These are phyloP conservation scores for Bombyx mandarina DNA, from an alignment of 1,140 invertebrate genomes.

Conservation along the genomic window DNA sequence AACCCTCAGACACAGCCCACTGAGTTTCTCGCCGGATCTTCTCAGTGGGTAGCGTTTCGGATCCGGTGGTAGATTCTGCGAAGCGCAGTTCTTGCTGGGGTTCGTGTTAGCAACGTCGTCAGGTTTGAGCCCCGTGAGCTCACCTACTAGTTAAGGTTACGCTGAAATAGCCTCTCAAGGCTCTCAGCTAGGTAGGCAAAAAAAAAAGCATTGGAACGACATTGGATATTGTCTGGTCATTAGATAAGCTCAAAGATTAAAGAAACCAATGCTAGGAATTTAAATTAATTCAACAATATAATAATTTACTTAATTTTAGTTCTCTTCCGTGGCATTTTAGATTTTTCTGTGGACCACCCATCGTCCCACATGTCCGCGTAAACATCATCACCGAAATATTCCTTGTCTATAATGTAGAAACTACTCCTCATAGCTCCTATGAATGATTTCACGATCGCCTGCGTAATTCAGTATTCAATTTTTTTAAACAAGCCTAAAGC, in stretches of 20 bases:
- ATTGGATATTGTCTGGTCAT: background rate
- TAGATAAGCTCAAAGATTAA: background rate
- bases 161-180: too few species aligned
- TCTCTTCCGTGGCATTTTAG: slow-evolving; percentile 60
- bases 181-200: too few species aligned
- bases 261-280: background rate
- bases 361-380: slow-evolving; percentile 72
- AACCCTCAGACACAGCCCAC: too few species aligned
- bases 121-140: too few species aligned
- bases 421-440: slow-evolving; percentile 67
- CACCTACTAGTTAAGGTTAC: too few species aligned
- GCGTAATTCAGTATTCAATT: background rate
- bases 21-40: too few species aligned
- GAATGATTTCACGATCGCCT: slow-evolving; percentile 71
- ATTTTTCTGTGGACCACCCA: slow-evolving; percentile 48
- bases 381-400: slow-evolving; percentile 50
- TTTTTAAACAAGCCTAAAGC: too few species aligned
- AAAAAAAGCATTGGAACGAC: too few species aligned
- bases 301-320: slow-evolving; percentile 59
- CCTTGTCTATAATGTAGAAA: slow-evolving; percentile 68
- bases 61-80: too few species aligned
- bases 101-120: too few species aligned
- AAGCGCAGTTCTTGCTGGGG: too few species aligned
- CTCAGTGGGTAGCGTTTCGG: too few species aligned
- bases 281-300: background rate